A percentile compares a stretch with the other conserved stretches of the same genome.
Conservation (phyloP, 2,797 vertebrate species). For the Limnodromus scolopaceus region DNA sequence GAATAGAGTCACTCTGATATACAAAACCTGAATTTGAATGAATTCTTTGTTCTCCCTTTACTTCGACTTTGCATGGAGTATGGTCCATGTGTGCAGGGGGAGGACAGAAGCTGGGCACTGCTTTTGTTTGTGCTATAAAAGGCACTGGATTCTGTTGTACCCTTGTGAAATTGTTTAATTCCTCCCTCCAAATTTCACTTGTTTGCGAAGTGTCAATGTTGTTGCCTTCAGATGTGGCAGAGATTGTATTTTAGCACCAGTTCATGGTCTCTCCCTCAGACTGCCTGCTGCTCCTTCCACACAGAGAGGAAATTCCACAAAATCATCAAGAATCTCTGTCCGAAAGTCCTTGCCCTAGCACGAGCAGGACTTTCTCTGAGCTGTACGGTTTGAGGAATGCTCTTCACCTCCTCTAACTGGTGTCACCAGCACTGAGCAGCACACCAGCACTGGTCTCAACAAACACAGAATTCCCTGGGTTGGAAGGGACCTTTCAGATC, state of each 20-base stretch:
- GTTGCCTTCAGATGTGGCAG: not conserved
- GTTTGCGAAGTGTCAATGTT: not conserved
- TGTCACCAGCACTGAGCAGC: not conserved
- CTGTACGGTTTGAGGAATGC: not conserved
- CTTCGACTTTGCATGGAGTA: not conserved
- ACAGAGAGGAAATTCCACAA: not conserved
- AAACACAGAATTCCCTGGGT: not conserved
- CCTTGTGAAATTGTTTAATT: not conserved
- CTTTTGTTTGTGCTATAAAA: not conserved
- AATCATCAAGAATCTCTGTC: not conserved
- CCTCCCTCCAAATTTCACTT: not conserved
- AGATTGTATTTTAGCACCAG: not conserved
- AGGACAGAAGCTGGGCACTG: not conserved
- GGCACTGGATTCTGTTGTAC: not conserved
- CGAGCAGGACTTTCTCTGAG: not conserved
- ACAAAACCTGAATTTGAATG: not conserved
- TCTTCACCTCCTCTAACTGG: not conserved
- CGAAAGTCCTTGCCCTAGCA: not conserved
- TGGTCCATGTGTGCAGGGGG: not conserved
- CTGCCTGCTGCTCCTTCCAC: not conserved
- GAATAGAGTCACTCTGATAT: slow-evolving; percentile 9
- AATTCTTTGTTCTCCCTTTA: slow-evolving; percentile 6
- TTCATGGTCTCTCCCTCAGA: not conserved
- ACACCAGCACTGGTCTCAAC: not conserved
- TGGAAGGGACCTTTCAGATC: not conserved